phyloP scores from a whole-genome alignment of 2,797 vertebrate genomes.

The Gymnopithys bicolor region DNA sequence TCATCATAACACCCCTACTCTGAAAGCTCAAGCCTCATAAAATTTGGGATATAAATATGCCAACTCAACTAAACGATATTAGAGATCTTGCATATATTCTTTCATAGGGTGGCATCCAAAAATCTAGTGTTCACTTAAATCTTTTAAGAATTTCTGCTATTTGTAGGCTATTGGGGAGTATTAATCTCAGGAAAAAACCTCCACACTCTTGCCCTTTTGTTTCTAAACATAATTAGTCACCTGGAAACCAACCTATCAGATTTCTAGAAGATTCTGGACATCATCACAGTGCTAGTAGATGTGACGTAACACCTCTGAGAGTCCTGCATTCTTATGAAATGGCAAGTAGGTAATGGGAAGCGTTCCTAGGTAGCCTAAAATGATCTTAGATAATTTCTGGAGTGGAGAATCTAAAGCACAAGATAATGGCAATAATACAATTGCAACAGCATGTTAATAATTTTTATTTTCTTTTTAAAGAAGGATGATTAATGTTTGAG shows the following conservation, averaged over 20 bases:
- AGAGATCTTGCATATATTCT: conserved; percentile 40
- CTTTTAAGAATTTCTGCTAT: neutral
- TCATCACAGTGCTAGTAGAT: neutral
- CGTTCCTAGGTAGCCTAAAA: neutral
- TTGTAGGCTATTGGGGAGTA: neutral
- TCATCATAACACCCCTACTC: conserved; percentile 74
- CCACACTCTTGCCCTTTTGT: neutral
- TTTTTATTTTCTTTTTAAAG: conserved; percentile 7
- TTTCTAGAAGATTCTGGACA: neutral
- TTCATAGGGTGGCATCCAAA: neutral
- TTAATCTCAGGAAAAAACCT: neutral
- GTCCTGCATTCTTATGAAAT: neutral
- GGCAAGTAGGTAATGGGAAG: neutral
- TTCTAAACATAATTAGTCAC: neutral
- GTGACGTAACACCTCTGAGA: neutral
- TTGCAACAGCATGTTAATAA: neutral
- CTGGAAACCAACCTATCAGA: neutral
- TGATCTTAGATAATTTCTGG: neutral
- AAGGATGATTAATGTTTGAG: neutral
- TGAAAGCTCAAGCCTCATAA: conserved; percentile 76
- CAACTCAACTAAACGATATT: conserved; percentile 69
- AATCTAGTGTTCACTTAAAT: neutral
- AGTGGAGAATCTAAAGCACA: neutral
- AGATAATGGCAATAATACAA: neutral
- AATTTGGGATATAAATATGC: conserved; percentile 75